phyloP scores from a whole-genome alignment of 1,140 invertebrate species.

The Hylyphantes graminicola region DNA sequence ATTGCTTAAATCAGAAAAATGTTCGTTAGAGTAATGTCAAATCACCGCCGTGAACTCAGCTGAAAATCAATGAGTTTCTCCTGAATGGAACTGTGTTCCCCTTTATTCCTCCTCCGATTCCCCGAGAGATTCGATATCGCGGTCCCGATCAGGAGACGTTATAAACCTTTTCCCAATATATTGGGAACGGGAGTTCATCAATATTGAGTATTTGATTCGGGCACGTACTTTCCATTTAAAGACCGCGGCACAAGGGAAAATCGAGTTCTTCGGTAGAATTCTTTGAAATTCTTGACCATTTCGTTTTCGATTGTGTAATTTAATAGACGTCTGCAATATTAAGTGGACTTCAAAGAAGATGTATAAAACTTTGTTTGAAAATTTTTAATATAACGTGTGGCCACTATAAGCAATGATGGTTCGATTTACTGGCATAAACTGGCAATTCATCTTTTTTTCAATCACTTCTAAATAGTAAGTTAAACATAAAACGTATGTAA shows the following conservation, averaged over 20 bases:
- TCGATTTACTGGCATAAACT: too few species aligned
- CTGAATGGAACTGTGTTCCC: slow-evolving; percentile 25
- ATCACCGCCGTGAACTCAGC: not conserved
- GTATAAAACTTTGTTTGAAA: too few species aligned
- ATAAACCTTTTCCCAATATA: slow-evolving; percentile 55
- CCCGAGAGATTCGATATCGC: slow-evolving; percentile 38
- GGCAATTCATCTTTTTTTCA: too few species aligned
- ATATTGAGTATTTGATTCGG: slow-evolving; percentile 36
- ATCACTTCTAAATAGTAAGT: too few species aligned
- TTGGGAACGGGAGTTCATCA: slow-evolving; percentile 30
- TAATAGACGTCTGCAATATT: too few species aligned
- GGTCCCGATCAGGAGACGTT: slow-evolving; percentile 31
- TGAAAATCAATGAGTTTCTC: slow-evolving; percentile 40
- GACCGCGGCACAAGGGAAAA: not conserved
- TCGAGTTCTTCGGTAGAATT: too few species aligned
- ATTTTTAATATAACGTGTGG: too few species aligned
- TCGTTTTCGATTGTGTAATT: too few species aligned
- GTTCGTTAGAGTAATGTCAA: not conserved
- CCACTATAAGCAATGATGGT: too few species aligned
- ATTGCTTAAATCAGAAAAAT: not conserved
- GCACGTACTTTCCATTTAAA: slow-evolving; percentile 31
- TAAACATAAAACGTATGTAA: too few species aligned
- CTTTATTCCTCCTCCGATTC: not conserved
- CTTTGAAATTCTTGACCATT: too few species aligned
- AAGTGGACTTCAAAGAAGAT: too few species aligned